Evolutionary conservation across 2,888 invertebrate genomes (phyloP).

Genomic region (Catonia carolina): DNA sequence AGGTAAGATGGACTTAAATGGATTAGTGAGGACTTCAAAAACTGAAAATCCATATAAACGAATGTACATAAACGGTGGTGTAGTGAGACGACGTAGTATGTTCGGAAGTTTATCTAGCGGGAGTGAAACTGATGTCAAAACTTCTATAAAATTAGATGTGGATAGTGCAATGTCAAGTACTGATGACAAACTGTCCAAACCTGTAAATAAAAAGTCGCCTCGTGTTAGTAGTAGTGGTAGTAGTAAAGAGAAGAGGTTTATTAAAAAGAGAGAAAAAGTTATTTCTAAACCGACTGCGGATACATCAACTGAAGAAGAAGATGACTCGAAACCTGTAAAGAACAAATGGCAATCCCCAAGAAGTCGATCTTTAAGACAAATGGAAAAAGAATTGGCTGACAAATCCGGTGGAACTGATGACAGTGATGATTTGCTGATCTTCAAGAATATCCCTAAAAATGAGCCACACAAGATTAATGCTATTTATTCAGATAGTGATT

Average conservation of each 20-base stretch:
- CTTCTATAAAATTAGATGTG: constrained; percentile 21
- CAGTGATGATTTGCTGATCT: constrained; percentile 69
- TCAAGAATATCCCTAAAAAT: constrained; percentile 47
- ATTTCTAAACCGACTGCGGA: constrained; percentile 30
- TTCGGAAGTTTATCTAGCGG: constrained; percentile 54
- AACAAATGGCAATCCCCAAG: constrained; percentile 41
- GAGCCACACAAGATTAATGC: constrained; percentile 56
- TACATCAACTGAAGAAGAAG: constrained; percentile 49
- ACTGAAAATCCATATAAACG: constrained; percentile 64
- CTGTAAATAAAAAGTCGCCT: neutral
- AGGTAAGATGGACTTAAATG: constrained; percentile 56
- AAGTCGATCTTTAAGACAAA: constrained; percentile 59
- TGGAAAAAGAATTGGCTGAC: constrained; percentile 66
- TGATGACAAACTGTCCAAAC: constrained; percentile 29
- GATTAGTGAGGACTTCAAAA: constrained; percentile 51
- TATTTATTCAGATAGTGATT: constrained; percentile 79
- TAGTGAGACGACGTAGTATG: constrained; percentile 55
- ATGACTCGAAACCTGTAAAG: constrained; percentile 26
- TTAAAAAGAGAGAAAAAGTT: constrained; percentile 29
- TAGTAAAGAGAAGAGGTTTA: constrained; percentile 31
- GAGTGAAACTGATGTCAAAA: constrained; percentile 43
- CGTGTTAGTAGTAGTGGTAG: constrained; percentile 24
- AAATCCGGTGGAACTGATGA: constrained; percentile 52
- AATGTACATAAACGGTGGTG: constrained; percentile 67
- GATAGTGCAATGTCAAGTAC: constrained; percentile 34